A percentile compares a stretch with the other conserved stretches of the same genome.
Conservation (phyloP, 2,797 vertebrate genomes). For the Smutsia gigantea region DNA sequence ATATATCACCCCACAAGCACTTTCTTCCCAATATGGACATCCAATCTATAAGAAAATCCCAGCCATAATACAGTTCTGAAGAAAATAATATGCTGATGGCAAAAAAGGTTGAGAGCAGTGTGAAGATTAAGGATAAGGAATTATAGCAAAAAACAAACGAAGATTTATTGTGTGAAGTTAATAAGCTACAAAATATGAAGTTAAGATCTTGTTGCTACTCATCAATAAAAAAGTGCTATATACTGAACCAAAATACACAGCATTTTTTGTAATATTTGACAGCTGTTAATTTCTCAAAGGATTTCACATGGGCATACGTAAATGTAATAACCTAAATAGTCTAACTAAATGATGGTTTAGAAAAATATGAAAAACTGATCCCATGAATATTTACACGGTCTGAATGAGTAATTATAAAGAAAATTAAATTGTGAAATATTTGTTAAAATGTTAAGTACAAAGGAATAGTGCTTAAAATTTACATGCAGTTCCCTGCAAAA, state of each 20-base stretch:
- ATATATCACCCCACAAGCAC: neutral
- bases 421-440: neutral
- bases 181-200: neutral
- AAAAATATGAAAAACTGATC: neutral
- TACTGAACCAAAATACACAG: neutral
- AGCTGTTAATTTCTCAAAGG: neutral
- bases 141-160: neutral
- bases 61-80: neutral
- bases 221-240: neutral
- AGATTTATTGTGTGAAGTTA: neutral
- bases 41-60: neutral
- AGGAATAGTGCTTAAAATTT: neutral
- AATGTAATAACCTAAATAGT: neutral
- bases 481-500: neutral
- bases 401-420: neutral
- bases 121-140: neutral
- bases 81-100: neutral
- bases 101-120: too few relatives aligned
- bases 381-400: neutral
- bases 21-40: constrained; percentile 43
- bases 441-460: neutral
- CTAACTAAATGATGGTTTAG: neutral
- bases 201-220: neutral
- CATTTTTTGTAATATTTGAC: neutral
- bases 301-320: neutral